phyloP scores from a whole-genome alignment of 2,888 invertebrate species.

The Rhingia campestris region DNA sequence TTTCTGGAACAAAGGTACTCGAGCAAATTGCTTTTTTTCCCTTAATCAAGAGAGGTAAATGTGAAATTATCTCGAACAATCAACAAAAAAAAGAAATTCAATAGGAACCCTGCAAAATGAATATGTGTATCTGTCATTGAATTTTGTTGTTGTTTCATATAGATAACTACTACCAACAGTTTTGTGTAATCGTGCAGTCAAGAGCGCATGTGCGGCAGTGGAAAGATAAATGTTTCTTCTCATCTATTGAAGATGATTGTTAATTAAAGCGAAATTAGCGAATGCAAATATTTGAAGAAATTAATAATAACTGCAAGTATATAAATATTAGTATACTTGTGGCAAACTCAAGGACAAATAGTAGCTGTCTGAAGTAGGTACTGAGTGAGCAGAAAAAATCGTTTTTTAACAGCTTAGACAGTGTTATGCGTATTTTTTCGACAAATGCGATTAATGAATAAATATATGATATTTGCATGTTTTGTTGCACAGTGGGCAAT shows the following conservation, averaged over 20 bases:
- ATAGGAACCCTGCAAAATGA: neutral
- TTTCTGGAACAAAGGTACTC: slow-evolving; percentile 27
- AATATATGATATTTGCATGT: too few species aligned
- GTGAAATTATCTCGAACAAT: slow-evolving; percentile 2
- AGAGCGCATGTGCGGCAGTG: neutral
- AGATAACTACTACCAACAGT: neutral
- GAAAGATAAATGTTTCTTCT: neutral
- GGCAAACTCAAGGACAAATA: neutral
- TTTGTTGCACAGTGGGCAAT: too few species aligned
- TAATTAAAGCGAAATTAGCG: slow-evolving; percentile 4
- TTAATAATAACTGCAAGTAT: neutral
- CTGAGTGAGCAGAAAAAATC: too few species aligned
- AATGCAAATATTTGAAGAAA: neutral
- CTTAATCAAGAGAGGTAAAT: neutral
- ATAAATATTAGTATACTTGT: neutral
- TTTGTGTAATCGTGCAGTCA: neutral
- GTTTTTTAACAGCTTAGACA: too few species aligned
- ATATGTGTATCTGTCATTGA: neutral
- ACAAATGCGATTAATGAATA: too few species aligned
- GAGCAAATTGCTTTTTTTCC: neutral
- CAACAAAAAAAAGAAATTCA: neutral
- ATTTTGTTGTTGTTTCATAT: too few species aligned
- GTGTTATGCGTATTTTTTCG: too few species aligned
- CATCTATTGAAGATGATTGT: neutral
- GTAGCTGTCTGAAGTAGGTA: neutral